Conservation (phyloP, 1,140 invertebrate species). For the Heliconius nattereri region DNA sequence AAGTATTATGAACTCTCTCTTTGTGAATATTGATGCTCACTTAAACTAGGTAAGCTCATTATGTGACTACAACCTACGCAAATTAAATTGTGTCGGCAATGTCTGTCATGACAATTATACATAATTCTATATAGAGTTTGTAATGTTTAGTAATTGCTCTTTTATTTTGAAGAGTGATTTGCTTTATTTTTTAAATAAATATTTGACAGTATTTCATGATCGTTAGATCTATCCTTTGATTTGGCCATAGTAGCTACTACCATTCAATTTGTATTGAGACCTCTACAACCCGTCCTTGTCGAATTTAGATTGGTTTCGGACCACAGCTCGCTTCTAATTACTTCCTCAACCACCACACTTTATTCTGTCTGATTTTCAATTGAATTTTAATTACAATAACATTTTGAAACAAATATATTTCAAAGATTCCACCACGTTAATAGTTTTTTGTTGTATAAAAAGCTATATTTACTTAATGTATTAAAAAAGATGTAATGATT, state of each 20-base stretch:
- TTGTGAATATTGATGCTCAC: conserved; percentile 18
- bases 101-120: not conserved
- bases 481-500: not conserved
- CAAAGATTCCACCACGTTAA: too few relatives aligned
- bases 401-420: not conserved
- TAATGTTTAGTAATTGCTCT: not conserved
- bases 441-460: too few relatives aligned
- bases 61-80: conserved; percentile 32
- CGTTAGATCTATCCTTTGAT: not conserved
- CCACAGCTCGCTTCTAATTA: conserved; percentile 26
- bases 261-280: conserved; percentile 18
- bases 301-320: conserved; percentile 27
- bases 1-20: not conserved
- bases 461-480: too few relatives aligned
- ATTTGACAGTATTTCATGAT: not conserved
- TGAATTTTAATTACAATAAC: not conserved
- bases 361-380: not conserved
- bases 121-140: not conserved
- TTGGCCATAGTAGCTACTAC: not conserved
- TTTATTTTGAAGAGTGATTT: not conserved
- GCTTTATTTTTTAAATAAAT: not conserved
- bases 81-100: not conserved
- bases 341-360: conserved; percentile 16
- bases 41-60: conserved; percentile 21
- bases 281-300: conserved; percentile 18